A percentile compares a stretch with the other conserved stretches of the same genome.
phyloP scores from a whole-genome alignment of 2,888 invertebrate genomes.

The Andrena hattorfiana region DNA sequence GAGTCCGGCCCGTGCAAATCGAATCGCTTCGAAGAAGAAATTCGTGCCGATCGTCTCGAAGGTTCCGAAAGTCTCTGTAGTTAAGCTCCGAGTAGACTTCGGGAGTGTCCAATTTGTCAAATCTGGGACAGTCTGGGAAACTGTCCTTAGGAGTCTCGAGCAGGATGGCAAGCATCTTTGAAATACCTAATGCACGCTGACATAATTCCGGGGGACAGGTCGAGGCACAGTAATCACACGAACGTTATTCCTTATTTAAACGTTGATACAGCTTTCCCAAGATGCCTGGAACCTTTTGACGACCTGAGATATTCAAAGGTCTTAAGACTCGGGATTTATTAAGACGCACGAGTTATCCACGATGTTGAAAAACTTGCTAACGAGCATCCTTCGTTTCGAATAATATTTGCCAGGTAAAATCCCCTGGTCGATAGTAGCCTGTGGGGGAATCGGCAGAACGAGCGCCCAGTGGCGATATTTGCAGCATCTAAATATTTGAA shows the following conservation, averaged over 20 bases:
- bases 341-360: background rate
- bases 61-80: background rate
- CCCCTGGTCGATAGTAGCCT: background rate
- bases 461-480: conserved; percentile 22
- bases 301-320: background rate
- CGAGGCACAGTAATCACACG: background rate
- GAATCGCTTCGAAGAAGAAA: background rate
- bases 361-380: background rate
- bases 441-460: background rate
- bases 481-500: conserved; percentile 59
- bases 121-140: background rate
- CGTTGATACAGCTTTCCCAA: background rate
- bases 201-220: background rate
- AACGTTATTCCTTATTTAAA: background rate
- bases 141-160: background rate
- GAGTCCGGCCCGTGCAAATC: background rate
- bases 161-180: background rate
- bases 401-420: background rate
- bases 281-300: background rate
- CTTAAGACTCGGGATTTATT: background rate
- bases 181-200: background rate
- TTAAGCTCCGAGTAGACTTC: background rate
- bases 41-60: background rate
- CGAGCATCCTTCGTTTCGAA: background rate
- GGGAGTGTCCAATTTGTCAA: background rate